A percentile compares a stretch with the other conserved stretches of the same genome.
These are phyloP conservation scores for Diadegma fenestrale DNA, from an alignment of 2,888 invertebrate genomes.

Conservation along the genomic window DNA sequence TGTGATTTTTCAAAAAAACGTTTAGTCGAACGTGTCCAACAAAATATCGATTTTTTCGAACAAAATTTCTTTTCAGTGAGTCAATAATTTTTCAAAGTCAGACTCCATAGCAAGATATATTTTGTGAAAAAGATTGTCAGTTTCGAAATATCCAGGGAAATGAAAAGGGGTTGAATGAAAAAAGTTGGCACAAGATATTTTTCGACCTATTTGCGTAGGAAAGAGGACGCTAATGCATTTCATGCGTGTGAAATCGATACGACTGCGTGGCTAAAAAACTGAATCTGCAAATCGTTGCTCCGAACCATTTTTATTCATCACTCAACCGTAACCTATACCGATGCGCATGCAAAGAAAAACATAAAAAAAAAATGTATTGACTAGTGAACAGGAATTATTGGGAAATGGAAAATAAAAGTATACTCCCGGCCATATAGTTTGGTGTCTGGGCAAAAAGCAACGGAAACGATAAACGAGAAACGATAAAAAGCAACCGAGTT, in stretches of 20 bases:
- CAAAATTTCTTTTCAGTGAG: no score
- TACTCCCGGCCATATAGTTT: conserved; percentile 21
- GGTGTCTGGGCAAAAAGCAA: conserved; percentile 33
- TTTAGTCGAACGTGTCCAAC: no score
- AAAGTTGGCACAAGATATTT: neutral
- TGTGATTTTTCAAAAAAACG: no score
- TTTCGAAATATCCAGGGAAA: no score
- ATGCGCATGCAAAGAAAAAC: conserved; percentile 6
- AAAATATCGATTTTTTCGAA: no score
- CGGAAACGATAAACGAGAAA: conserved; percentile 55
- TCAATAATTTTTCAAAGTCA: no score
- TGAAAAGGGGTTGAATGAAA: no score
- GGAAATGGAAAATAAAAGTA: conserved; percentile 29
- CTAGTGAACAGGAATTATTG: conserved; percentile 34
- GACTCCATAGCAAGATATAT: no score
- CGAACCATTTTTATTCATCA: conserved; percentile 38
- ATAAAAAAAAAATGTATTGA: conserved; percentile 44
- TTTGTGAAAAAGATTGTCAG: no score
- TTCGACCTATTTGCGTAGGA: neutral
- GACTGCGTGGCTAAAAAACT: neutral
- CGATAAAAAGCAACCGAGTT: conserved; percentile 12
- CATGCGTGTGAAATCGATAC: neutral
- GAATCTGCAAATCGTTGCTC: conserved; percentile 44
- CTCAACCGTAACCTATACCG: conserved; percentile 51
- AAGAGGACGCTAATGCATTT: neutral